Conservation (phyloP, 2,888 invertebrate species). For the Dasysyrphus tricinctus region DNA sequence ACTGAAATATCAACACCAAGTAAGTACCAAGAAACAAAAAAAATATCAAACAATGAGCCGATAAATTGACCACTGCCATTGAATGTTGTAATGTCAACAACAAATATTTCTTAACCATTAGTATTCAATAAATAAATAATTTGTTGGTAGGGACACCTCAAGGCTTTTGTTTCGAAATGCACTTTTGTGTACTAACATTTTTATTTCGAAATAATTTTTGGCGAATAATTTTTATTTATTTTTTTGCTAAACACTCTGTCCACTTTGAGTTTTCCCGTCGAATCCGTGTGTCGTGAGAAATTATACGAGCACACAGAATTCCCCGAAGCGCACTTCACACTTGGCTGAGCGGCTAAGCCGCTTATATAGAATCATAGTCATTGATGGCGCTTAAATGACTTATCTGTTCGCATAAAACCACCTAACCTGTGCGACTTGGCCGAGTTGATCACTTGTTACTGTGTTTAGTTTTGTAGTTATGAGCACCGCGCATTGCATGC, state of each 20-base stretch:
- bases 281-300: constrained; percentile 52
- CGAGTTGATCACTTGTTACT: constrained; percentile 72
- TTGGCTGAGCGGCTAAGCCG: constrained; percentile 45
- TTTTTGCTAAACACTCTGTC: constrained; percentile 18
- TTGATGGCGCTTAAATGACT: constrained; percentile 75
- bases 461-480: constrained; percentile 65
- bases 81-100: background rate
- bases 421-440: constrained; percentile 70
- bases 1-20: no score
- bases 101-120: background rate
- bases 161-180: background rate
- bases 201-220: constrained; percentile 11
- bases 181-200: background rate
- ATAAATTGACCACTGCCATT: background rate
- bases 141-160: background rate
- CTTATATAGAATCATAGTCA: constrained; percentile 56
- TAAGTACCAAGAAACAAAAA: background rate
- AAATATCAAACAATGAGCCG: background rate
- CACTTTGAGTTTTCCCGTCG: constrained; percentile 34
- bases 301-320: constrained; percentile 25
- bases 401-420: constrained; percentile 72
- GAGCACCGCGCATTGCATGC: constrained; percentile 60
- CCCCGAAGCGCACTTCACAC: constrained; percentile 70
- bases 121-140: constrained; percentile 1
- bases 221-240: background rate